A percentile compares a stretch with the other conserved stretches of the same genome.
Conservation (phyloP, 1,140 invertebrate species). For the Drosophila kurseongensis region DNA sequence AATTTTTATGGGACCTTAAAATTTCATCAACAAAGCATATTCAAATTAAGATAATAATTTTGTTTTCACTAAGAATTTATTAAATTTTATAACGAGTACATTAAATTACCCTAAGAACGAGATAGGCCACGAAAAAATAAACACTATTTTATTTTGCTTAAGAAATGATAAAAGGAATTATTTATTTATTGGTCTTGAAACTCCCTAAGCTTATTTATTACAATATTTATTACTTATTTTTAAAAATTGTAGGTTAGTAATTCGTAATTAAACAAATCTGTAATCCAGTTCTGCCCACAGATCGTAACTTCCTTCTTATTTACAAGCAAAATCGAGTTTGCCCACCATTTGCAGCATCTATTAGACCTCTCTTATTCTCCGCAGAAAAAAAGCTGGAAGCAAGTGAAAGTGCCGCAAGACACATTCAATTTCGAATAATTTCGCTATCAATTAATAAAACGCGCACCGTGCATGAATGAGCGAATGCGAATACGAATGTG, state of each 20-base stretch:
- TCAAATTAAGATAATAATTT: too few relatives aligned
- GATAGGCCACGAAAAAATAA: too few relatives aligned
- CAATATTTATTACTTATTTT: too few relatives aligned
- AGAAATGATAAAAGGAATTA: too few relatives aligned
- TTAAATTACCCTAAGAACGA: too few relatives aligned
- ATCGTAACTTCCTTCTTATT: not conserved
- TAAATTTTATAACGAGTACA: too few relatives aligned
- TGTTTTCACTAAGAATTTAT: too few relatives aligned
- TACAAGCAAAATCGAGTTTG: constrained; percentile 10
- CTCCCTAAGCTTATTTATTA: too few relatives aligned
- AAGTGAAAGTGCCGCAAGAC: constrained; percentile 71
- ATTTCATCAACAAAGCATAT: not conserved
- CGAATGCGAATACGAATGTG: constrained; percentile 36
- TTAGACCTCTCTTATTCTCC: constrained; percentile 14
- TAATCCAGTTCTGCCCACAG: not conserved
- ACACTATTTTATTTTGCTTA: too few relatives aligned
- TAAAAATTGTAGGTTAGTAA: too few relatives aligned
- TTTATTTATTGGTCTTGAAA: too few relatives aligned
- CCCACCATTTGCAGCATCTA: constrained; percentile 8
- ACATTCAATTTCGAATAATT: constrained; percentile 77
- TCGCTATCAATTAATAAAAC: constrained; percentile 79
- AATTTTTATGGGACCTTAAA: not conserved
- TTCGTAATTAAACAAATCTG: too few relatives aligned
- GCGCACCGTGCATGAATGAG: constrained; percentile 53
- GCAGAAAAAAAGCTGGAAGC: constrained; percentile 35